Percentiles rank a stretch among this genome's conserved stretches.
Evolutionary conservation across 2,797 vertebrate species (phyloP).

Genomic region (Erpetoichthys calabaricus): DNA sequence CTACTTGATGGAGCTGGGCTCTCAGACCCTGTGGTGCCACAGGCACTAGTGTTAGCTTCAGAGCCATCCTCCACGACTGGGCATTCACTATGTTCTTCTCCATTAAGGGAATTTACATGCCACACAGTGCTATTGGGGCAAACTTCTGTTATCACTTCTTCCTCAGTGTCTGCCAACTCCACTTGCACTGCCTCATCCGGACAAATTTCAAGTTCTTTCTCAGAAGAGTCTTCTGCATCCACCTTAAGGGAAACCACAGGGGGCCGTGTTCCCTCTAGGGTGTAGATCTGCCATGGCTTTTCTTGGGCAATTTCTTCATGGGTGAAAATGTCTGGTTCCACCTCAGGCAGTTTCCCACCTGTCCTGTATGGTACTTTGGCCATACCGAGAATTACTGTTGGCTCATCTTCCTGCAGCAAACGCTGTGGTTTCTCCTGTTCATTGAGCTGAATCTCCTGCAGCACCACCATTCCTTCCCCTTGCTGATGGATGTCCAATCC

Average conservation of each 20-base stretch:
- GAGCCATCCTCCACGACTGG: conserved; percentile 47
- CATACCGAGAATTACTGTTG: not conserved
- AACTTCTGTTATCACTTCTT: conserved; percentile 10
- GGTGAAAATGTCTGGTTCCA: not conserved
- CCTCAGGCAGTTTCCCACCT: not conserved
- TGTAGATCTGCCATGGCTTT: not conserved
- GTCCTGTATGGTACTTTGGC: not conserved
- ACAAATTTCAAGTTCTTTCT: conserved; percentile 28
- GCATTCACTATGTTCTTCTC: conserved; percentile 43
- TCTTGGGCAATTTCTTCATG: not conserved
- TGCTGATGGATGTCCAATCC: not conserved
- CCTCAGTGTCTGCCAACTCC: conserved; percentile 13
- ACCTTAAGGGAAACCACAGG: conserved; percentile 9
- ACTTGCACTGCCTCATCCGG: conserved; percentile 19
- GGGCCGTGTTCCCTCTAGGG: not conserved
- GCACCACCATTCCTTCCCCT: not conserved
- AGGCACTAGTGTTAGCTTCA: conserved; percentile 37
- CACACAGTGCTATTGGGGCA: conserved; percentile 20
- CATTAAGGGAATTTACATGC: conserved; percentile 46
- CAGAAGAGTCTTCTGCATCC: conserved; percentile 2
- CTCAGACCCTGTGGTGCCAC: conserved; percentile 42
- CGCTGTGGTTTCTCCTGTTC: not conserved
- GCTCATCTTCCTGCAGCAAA: not conserved
- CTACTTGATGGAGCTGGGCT: conserved; percentile 55
- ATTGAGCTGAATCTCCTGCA: not conserved